These are phyloP conservation scores for Bombus sylvicola DNA, from an alignment of 1,140 invertebrate species.

Conservation along the genomic window DNA sequence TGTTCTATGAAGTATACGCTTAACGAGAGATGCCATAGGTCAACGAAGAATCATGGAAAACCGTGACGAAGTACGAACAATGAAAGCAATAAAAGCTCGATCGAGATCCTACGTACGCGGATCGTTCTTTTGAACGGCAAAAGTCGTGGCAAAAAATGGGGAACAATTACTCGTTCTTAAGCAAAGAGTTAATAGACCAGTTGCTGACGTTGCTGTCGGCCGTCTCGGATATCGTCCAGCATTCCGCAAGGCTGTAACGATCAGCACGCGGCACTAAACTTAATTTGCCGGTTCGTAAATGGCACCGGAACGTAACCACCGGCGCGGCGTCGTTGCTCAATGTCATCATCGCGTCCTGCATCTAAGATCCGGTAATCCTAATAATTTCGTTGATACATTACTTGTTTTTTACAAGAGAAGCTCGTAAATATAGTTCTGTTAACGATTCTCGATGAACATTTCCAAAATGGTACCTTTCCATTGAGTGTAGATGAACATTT, in stretches of 20 bases:
- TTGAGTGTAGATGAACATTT: not conserved
- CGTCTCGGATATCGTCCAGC: constrained; percentile 42
- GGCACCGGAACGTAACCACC: constrained; percentile 54
- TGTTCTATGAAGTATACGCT: not conserved
- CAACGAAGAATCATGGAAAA: not conserved
- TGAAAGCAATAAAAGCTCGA: not conserved
- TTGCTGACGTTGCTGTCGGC: constrained; percentile 10
- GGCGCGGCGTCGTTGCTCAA: constrained; percentile 50
- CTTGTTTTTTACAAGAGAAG: not conserved
- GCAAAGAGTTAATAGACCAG: constrained; percentile 40
- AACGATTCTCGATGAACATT: not conserved
- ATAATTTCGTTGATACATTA: not conserved
- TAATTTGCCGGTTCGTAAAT: constrained; percentile 62
- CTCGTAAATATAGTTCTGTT: no score
- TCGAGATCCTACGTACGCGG: not conserved
- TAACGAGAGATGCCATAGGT: not conserved
- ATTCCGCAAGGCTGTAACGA: constrained; percentile 61
- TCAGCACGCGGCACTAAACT: constrained; percentile 57
- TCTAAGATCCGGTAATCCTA: not conserved
- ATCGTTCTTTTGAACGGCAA: not conserved
- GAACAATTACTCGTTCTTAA: constrained; percentile 29
- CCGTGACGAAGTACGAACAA: no score
- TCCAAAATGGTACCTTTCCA: not conserved
- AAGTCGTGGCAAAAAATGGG: not conserved
- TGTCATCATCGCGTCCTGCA: constrained; percentile 31